Percentiles rank a stretch among this genome's conserved stretches.
Evolutionary conservation across 1,140 invertebrate species (phyloP).

Genomic region (Archivesica marissinica): DNA sequence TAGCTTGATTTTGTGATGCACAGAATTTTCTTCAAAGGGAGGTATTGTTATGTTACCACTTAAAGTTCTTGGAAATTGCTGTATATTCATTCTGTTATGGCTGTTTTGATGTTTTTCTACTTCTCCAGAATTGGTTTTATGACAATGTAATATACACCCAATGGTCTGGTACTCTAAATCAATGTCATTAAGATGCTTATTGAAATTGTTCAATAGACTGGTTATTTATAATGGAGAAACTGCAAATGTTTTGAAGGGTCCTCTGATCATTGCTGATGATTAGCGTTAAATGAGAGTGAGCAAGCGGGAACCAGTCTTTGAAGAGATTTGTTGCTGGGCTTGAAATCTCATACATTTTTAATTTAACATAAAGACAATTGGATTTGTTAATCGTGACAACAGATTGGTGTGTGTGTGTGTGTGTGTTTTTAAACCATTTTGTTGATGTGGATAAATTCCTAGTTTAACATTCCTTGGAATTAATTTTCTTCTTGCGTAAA

Average conservation of each 20-base stretch:
- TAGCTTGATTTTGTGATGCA: too few species aligned
- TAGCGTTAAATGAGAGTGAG: neutral
- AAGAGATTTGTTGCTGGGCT: neutral
- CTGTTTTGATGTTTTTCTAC: conserved; percentile 12
- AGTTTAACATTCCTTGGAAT: too few species aligned
- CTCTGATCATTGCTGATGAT: neutral
- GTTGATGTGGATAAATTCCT: too few species aligned
- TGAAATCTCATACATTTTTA: neutral
- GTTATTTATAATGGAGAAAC: neutral
- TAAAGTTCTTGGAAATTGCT: too few species aligned
- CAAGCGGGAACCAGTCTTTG: neutral
- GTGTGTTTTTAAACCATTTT: too few species aligned
- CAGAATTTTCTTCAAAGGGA: too few species aligned
- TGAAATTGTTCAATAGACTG: conserved; percentile 21
- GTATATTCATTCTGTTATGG: too few species aligned
- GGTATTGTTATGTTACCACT: too few species aligned
- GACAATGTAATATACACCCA: neutral
- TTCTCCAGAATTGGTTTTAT: conserved; percentile 9
- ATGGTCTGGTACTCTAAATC: conserved; percentile 1
- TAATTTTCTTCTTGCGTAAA: too few species aligned
- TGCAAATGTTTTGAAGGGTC: conserved; percentile 10
- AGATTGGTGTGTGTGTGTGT: too few species aligned
- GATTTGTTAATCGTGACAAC: too few species aligned
- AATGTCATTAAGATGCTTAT: conserved; percentile 34
- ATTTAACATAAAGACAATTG: neutral